Conservation (phyloP, 2,888 invertebrate genomes). For the Euzophera pinguis region DNA sequence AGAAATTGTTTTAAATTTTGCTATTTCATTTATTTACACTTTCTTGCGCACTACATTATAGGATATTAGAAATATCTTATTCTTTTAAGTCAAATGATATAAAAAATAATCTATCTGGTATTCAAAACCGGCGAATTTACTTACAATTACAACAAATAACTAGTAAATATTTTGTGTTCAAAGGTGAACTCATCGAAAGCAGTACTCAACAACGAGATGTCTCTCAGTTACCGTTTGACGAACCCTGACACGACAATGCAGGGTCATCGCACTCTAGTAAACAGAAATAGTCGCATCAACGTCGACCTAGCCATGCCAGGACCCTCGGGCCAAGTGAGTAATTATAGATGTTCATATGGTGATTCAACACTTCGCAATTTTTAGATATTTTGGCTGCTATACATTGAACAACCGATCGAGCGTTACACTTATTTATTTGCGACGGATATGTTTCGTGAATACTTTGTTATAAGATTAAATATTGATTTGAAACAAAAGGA, state of each 20-base stretch:
- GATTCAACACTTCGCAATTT: background rate
- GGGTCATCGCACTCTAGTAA: slow-evolving; percentile 48
- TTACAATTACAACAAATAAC: background rate
- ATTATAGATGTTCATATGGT: slow-evolving; percentile 5
- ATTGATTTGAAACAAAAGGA: too few species aligned
- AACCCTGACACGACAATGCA: slow-evolving; percentile 71
- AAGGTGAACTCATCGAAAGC: slow-evolving; percentile 91
- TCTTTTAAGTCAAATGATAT: too few species aligned
- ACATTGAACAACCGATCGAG: too few species aligned
- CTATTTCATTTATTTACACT: too few species aligned
- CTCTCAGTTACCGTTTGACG: slow-evolving; percentile 79
- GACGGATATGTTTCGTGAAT: too few species aligned
- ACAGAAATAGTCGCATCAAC: slow-evolving; percentile 54
- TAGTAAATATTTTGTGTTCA: background rate
- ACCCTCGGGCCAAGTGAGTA: slow-evolving; percentile 54
- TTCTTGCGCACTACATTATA: too few species aligned
- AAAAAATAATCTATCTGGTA: background rate
- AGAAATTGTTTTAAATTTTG: too few species aligned
- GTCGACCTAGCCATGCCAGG: slow-evolving; percentile 73
- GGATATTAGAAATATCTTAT: too few species aligned
- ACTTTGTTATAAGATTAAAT: too few species aligned
- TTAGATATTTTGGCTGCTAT: too few species aligned
- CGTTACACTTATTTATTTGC: too few species aligned
- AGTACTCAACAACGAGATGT: slow-evolving; percentile 87
- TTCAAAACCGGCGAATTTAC: background rate